Evolutionary conservation across 2,888 invertebrate species (phyloP).

Genomic region (Sarcophaga carnaria): DNA sequence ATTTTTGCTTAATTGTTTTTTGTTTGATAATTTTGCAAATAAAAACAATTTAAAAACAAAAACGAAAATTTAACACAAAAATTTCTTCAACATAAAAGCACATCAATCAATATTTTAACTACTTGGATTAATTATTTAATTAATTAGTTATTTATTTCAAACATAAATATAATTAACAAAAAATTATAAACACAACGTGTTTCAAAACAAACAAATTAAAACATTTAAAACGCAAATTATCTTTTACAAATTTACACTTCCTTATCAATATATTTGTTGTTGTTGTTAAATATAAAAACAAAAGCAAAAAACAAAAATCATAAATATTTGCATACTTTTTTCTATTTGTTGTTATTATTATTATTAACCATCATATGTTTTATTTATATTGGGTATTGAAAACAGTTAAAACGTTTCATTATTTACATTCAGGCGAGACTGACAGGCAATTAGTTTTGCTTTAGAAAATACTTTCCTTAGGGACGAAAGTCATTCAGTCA

Average conservation of each 20-base stretch:
- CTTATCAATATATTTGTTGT: slow-evolving; percentile 17
- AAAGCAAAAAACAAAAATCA: slow-evolving; percentile 18
- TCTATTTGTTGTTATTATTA: background rate
- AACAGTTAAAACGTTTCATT: background rate
- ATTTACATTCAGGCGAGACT: too few species aligned
- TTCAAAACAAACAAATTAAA: slow-evolving; percentile 34
- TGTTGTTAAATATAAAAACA: slow-evolving; percentile 1
- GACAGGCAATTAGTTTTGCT: too few species aligned
- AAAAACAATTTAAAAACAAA: slow-evolving; percentile 21
- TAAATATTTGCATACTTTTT: slow-evolving; percentile 50
- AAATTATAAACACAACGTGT: slow-evolving; percentile 29
- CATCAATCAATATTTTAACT: slow-evolving; percentile 65
- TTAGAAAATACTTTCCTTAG: too few species aligned
- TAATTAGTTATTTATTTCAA: slow-evolving; percentile 15
- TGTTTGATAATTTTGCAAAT: slow-evolving; percentile 53
- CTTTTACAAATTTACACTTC: slow-evolving; percentile 55
- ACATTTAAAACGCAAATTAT: slow-evolving; percentile 42
- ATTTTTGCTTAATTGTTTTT: slow-evolving; percentile 25
- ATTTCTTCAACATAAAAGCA: slow-evolving; percentile 57
- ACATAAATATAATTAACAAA: background rate
- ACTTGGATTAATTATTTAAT: slow-evolving; percentile 45
- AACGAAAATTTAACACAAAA: slow-evolving; percentile 2
- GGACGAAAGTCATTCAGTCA: too few species aligned
- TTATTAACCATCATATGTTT: background rate
- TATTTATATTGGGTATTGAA: slow-evolving; percentile 29